These are phyloP conservation scores for Mus caroli DNA, from an alignment of 2,797 vertebrate genomes.

Conservation along the genomic window DNA sequence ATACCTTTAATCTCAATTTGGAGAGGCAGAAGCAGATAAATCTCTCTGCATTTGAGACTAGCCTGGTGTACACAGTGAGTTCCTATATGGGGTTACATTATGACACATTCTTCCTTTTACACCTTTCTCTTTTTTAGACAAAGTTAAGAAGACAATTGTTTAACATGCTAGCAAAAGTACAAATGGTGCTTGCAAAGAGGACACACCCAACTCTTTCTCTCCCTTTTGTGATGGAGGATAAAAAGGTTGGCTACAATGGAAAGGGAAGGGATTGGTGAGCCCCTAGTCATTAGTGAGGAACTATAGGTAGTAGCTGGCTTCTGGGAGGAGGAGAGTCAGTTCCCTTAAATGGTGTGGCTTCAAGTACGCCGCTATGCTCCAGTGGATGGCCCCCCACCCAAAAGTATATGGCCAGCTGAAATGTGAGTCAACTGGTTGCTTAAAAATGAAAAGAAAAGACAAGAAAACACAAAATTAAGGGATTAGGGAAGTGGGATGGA, in stretches of 20 bases:
- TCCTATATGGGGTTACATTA: not conserved
- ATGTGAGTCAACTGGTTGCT: not conserved
- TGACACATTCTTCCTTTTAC: too few species aligned
- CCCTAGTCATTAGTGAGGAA: not conserved
- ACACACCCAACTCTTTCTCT: not conserved
- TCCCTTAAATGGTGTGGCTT: not conserved
- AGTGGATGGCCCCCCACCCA: not conserved
- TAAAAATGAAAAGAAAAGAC: not conserved
- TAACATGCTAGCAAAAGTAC: not conserved
- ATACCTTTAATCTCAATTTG: not conserved
- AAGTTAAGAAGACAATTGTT: not conserved
- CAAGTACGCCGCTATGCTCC: not conserved
- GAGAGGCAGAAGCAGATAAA: not conserved
- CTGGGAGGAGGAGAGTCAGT: not conserved
- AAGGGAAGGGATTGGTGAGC: not conserved
- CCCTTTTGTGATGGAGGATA: not conserved
- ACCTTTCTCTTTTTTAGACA: too few species aligned
- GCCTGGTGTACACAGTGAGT: not conserved
- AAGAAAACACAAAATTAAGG: not conserved
- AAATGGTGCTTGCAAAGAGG: not conserved
- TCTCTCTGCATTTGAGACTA: not conserved
- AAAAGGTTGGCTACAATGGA: not conserved
- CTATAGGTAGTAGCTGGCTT: not conserved
- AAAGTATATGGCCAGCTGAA: not conserved
- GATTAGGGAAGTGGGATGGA: not conserved